Conservation (phyloP, 2,113 vertebrate genomes). For the Sander lucioperca region DNA sequence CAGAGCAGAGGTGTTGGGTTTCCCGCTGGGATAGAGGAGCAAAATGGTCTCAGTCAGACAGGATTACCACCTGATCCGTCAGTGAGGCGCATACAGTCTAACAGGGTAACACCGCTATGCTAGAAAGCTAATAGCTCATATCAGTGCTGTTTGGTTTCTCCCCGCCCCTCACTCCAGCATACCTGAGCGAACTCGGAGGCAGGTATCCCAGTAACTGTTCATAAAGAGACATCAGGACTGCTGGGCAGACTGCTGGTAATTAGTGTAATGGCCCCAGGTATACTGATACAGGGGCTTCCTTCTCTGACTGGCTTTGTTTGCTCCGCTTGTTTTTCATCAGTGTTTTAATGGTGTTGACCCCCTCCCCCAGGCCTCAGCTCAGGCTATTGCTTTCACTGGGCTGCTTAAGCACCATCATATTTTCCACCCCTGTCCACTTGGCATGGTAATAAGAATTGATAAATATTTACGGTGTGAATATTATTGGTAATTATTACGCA, state of each 20-base stretch:
- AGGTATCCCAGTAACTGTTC: slow-evolving; percentile 70
- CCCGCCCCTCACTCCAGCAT: slow-evolving; percentile 3
- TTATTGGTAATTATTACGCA: neutral
- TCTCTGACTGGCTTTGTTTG: slow-evolving; percentile 69
- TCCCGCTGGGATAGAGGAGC: slow-evolving; percentile 31
- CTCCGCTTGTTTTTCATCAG: slow-evolving; percentile 74
- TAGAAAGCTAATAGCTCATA: slow-evolving; percentile 30
- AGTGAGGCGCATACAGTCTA: slow-evolving; percentile 1
- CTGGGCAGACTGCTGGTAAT: slow-evolving; percentile 48
- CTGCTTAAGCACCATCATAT: slow-evolving; percentile 26
- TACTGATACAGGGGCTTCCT: slow-evolving; percentile 72
- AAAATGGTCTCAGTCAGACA: slow-evolving; percentile 29
- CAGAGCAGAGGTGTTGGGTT: slow-evolving; percentile 35
- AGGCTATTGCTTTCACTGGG: slow-evolving; percentile 62
- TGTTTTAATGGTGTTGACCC: slow-evolving; percentile 56
- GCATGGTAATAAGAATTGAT: neutral
- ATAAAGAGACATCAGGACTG: slow-evolving; percentile 40
- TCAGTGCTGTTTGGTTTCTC: slow-evolving; percentile 39
- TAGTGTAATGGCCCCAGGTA: slow-evolving; percentile 71
- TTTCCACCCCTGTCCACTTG: slow-evolving; percentile 30
- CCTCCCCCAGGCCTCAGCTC: slow-evolving; percentile 16
- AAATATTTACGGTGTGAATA: neutral
- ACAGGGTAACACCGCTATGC: slow-evolving; percentile 49
- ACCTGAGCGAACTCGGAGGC: slow-evolving; percentile 21
- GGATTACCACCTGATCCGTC: slow-evolving; percentile 44